These are phyloP conservation scores for Monoplex corrugatus DNA, from an alignment of 2,888 invertebrate species.

Conservation along the genomic window DNA sequence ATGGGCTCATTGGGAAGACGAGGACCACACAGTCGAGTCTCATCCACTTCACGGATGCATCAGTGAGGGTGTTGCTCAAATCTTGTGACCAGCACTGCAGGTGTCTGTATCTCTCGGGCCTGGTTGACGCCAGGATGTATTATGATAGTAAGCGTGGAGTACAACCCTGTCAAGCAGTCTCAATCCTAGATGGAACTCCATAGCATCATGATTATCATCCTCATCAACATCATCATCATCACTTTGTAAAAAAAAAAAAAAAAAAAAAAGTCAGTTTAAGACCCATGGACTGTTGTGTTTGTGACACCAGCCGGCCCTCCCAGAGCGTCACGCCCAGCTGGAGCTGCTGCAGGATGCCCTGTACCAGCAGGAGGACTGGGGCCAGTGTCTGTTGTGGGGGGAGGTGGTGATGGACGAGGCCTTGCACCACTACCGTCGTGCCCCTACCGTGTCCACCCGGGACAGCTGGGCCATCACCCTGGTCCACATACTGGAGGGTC, in stretches of 20 bases:
- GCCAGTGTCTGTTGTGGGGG: conserved; percentile 85
- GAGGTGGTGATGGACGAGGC: conserved; percentile 90
- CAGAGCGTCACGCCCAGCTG: conserved; percentile 83
- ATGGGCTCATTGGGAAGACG: no score
- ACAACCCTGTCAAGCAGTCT: no score
- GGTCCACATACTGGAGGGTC: conserved; percentile 82
- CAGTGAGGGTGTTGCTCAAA: no score
- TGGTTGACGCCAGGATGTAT: no score
- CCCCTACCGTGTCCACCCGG: conserved; percentile 58
- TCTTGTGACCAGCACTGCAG: no score
- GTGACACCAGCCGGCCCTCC: conserved; percentile 54
- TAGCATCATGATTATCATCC: no score
- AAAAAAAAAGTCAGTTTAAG: not conserved
- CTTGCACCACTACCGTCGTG: conserved; percentile 84
- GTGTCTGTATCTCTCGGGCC: no score
- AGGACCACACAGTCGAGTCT: no score
- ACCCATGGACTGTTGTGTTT: not conserved
- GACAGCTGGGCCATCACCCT: conserved; percentile 83
- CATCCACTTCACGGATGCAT: no score
- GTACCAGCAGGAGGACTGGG: conserved; percentile 82
- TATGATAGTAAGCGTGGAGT: no score
- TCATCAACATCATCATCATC: no score
- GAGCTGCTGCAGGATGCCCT: conserved; percentile 86
- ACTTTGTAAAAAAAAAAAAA: not conserved
- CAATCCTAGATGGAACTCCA: no score